A percentile compares a stretch with the other conserved stretches of the same genome.
These are phyloP conservation scores for Coptodon bakossiorum DNA, from an alignment of 2,113 vertebrate species.

Conservation along the genomic window DNA sequence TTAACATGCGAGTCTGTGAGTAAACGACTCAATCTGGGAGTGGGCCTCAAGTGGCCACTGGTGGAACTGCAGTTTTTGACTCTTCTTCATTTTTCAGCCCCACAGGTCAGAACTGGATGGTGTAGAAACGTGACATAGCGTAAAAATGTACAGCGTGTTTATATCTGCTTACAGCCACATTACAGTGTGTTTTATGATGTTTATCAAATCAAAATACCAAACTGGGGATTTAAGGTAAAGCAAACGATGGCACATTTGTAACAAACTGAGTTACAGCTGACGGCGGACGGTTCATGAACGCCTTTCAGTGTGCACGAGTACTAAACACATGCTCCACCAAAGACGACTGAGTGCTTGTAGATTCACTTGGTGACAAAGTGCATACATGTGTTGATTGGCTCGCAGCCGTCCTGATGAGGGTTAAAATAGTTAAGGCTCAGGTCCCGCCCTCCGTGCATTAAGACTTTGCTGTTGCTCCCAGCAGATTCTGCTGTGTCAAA, in stretches of 20 bases:
- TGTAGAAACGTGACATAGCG: accelerated
- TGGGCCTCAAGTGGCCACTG: not conserved
- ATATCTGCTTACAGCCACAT: not conserved
- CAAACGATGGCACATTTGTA: not conserved
- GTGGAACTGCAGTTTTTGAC: not conserved
- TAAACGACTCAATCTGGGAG: not conserved
- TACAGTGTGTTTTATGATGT: not conserved
- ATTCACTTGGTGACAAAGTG: not conserved
- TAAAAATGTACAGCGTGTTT: not conserved
- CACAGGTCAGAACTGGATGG: not conserved
- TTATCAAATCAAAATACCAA: not conserved
- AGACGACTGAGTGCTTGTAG: not conserved
- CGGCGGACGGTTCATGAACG: not conserved
- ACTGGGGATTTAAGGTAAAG: not conserved
- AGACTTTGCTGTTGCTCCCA: not conserved
- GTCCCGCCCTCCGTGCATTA: not conserved
- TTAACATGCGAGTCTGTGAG: not conserved
- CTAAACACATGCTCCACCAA: not conserved
- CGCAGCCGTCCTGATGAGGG: not conserved
- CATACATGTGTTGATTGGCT: not conserved
- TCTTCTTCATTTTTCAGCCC: not conserved
- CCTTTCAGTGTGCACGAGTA: not conserved
- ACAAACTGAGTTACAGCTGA: not conserved
- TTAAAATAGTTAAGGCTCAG: conserved; percentile 4
- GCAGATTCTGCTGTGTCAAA: not conserved